Evolutionary conservation across 92 coral and sea anemone species (phyloP).

Genomic region (Epizoanthus stellaris): DNA sequence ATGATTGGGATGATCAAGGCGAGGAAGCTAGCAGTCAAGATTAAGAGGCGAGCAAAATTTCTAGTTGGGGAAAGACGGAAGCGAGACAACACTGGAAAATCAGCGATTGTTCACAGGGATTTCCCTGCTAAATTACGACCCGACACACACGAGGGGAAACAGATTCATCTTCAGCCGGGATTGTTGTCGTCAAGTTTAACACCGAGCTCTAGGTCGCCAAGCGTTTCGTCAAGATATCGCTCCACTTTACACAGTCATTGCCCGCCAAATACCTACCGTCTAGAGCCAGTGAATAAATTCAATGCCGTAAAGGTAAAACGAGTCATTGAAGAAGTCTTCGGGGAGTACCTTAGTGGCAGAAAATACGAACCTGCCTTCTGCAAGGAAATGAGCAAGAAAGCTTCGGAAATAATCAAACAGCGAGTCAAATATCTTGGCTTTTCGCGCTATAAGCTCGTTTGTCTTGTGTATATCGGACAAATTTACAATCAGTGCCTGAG

Average conservation of each 20-base stretch:
- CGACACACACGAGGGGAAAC: constrained; percentile 50
- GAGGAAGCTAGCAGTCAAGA: constrained; percentile 88
- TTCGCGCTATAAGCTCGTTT: constrained; percentile 83
- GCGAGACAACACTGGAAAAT: constrained; percentile 81
- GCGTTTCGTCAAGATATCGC: constrained; percentile 57
- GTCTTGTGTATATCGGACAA: constrained; percentile 90
- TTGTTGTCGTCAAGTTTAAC: constrained; percentile 52
- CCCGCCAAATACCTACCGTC: constrained; percentile 68
- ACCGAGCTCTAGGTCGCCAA: constrained; percentile 68
- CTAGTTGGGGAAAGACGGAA: constrained; percentile 86
- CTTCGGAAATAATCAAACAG: constrained; percentile 87
- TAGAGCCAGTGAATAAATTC: constrained; percentile 73
- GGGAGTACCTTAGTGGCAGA: constrained; percentile 65
- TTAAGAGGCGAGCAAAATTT: constrained; percentile 96
- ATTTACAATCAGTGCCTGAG: constrained; percentile 76
- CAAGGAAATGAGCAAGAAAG: constrained; percentile 79
- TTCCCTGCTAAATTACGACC: constrained; percentile 66
- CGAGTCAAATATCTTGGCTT: constrained; percentile 81
- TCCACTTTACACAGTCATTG: constrained; percentile 31
- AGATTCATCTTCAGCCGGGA: constrained; percentile 11
- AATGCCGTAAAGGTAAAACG: constrained; percentile 76
- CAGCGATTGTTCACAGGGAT: constrained; percentile 86
- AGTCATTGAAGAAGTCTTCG: constrained; percentile 76
- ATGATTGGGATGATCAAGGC: constrained; percentile 99
- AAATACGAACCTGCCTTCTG: constrained; percentile 74